Percentiles rank a stretch among this genome's conserved stretches.
These are phyloP conservation scores for Hydrotaea diabolus DNA, from an alignment of 2,888 invertebrate species.

Conservation along the genomic window DNA sequence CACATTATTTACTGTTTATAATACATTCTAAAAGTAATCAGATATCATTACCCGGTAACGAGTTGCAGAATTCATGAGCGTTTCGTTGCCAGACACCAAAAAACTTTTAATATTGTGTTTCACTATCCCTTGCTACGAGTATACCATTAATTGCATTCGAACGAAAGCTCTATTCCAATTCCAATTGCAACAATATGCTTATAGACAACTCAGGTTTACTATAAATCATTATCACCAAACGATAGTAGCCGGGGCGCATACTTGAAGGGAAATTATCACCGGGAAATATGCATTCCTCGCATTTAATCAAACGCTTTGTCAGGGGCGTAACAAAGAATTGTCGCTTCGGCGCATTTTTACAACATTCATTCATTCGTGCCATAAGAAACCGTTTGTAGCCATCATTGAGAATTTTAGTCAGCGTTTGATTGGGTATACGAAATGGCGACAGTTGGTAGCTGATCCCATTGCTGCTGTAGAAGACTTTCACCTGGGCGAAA, in stretches of 20 bases:
- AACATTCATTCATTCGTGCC: neutral
- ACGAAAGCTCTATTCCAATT: neutral
- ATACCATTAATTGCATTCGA: too few species aligned
- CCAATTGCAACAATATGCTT: neutral
- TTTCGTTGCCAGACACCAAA: too few species aligned
- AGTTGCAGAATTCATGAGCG: too few species aligned
- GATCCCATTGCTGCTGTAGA: slow-evolving; percentile 39
- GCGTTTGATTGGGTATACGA: neutral
- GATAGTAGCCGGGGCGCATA: slow-evolving; percentile 39
- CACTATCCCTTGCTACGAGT: too few species aligned
- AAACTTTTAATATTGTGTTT: too few species aligned
- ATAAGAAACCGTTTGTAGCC: slow-evolving; percentile 32
- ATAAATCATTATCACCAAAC: neutral
- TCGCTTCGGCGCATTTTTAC: slow-evolving; percentile 29
- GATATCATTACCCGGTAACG: too few species aligned
- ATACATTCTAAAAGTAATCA: too few species aligned
- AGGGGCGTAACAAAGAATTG: slow-evolving; percentile 37
- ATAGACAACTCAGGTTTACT: neutral
- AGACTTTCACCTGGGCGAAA: neutral
- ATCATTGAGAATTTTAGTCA: slow-evolving; percentile 2
- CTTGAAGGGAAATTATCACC: slow-evolving; percentile 21
- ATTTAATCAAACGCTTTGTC: slow-evolving; percentile 7
- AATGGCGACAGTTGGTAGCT: slow-evolving; percentile 43
- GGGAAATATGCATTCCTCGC: slow-evolving; percentile 3
- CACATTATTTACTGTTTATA: too few species aligned